Conservation (phyloP, 2,113 vertebrate species). For the Eolophus roseicapilla region DNA sequence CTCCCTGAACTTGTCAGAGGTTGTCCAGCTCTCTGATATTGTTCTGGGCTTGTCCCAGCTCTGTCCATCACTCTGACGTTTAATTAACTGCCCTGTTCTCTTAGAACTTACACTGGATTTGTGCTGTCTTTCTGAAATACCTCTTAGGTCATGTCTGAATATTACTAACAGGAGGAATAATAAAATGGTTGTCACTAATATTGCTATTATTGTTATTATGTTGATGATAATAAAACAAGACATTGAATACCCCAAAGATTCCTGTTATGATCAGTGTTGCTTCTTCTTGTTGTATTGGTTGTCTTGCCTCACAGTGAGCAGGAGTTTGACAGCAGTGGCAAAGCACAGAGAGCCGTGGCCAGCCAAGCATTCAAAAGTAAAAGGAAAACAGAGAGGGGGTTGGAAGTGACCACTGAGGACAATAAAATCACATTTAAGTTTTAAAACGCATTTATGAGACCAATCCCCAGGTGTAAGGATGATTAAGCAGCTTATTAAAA, state of each 20-base stretch:
- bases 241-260: background rate
- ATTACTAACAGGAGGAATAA: conserved; percentile 28
- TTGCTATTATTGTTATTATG: background rate
- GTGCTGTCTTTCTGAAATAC: conserved; percentile 33
- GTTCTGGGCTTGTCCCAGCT: conserved; percentile 49
- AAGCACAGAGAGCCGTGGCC: background rate
- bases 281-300: background rate
- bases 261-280: background rate
- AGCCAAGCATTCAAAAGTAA: background rate
- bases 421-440: background rate
- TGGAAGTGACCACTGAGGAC: background rate
- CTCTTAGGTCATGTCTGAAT: conserved; percentile 5
- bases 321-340: background rate
- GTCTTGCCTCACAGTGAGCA: background rate
- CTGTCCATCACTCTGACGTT: conserved; percentile 62
- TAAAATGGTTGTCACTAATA: conserved; percentile 21
- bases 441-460: background rate
- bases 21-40: conserved; percentile 42
- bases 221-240: conserved; percentile 42
- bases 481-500: background rate
- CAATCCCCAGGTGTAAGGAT: background rate
- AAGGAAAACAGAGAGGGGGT: background rate
- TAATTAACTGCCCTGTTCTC: conserved; percentile 60
- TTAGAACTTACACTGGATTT: conserved; percentile 7
- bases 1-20: conserved; percentile 34